phyloP scores from a whole-genome alignment of 2,888 invertebrate genomes.

The Macaria liturata region DNA sequence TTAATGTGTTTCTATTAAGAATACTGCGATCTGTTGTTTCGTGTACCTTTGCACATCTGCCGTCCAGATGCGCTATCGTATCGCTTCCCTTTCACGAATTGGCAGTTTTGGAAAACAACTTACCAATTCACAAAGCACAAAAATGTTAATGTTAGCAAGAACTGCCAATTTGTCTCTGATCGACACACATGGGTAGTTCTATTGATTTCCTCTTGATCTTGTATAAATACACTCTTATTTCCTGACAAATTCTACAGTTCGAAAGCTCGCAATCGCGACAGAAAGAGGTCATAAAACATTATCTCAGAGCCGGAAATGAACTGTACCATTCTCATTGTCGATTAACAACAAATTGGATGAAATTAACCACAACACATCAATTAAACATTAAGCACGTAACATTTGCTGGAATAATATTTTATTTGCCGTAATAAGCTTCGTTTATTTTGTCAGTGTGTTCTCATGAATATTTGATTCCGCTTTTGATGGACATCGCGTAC shows the following conservation, averaged over 20 bases:
- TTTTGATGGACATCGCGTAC: slow-evolving; percentile 22
- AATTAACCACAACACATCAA: slow-evolving; percentile 31
- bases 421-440: slow-evolving; percentile 33
- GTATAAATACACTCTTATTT: slow-evolving; percentile 26
- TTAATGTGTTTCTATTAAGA: slow-evolving; percentile 77
- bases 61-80: slow-evolving; percentile 77
- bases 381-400: slow-evolving; percentile 30
- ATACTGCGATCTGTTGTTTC: slow-evolving; percentile 76
- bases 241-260: slow-evolving; percentile 10
- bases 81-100: slow-evolving; percentile 74
- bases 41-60: slow-evolving; percentile 80
- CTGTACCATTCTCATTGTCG: slow-evolving; percentile 40
- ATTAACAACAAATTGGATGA: slow-evolving; percentile 29
- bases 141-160: slow-evolving; percentile 32
- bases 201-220: slow-evolving; percentile 52
- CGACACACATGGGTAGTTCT: slow-evolving; percentile 59
- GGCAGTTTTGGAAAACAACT: slow-evolving; percentile 63
- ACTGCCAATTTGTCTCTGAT: slow-evolving; percentile 72
- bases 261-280: too few relatives aligned
- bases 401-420: slow-evolving; percentile 29
- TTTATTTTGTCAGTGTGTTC: slow-evolving; percentile 31
- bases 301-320: slow-evolving; percentile 14
- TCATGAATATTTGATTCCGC: slow-evolving; percentile 29
- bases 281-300: neutral
- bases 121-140: slow-evolving; percentile 11